Evolutionary conservation across 2,113 vertebrate species (phyloP), one percentile per base, ranked within the genome.

Genomic region (Meleagris gallopavo): DNA sequence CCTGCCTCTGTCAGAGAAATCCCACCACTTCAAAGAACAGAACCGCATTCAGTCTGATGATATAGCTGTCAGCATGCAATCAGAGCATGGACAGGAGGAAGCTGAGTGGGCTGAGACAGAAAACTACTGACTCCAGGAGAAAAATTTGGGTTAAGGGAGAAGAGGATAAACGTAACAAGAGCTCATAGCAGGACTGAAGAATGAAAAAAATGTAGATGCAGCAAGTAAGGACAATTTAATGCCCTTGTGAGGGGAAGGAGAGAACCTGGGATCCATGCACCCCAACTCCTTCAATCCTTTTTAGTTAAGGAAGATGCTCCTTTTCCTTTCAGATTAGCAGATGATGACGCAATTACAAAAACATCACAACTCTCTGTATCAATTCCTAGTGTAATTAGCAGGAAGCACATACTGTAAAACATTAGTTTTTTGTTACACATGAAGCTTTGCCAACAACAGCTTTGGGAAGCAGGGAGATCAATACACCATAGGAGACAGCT

Each of bases 1-100:
- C 81, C 89, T 91, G 85, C 22, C 38, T 77, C 87, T 16, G 36
- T 74, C 75, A 88, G 72, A 80, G 4, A 5, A 46, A 30, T 80
- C 55, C 27, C 50, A 76, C 25, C 72, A 65, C 72, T 88, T 83
- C 55, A 85, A 88, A 88, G 71, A 80, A 29, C 17, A 5, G 9
- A 54, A 77, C 9, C 19, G 29, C 0, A 0, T 78, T 77, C 14
- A 16, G 64, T 65, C 17, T 72, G 87, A 57, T 36, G 52, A 62
- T 36, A 64, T 6, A 86, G 72, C 72, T 88, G 69, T 83, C 82
- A 91, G 64, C 20, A 1, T 17, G 20, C 19, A 69, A 54, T 4
- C 32, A 5, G 82, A 83, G 67, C 0, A 0, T 1, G 11, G 69
- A n/a, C 34, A 54, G 54, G 54, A 91, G 34, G 54, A 82, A 89